These are phyloP conservation scores for Campoletis sonorensis DNA, from an alignment of 1,140 invertebrate species.

Conservation along the genomic window DNA sequence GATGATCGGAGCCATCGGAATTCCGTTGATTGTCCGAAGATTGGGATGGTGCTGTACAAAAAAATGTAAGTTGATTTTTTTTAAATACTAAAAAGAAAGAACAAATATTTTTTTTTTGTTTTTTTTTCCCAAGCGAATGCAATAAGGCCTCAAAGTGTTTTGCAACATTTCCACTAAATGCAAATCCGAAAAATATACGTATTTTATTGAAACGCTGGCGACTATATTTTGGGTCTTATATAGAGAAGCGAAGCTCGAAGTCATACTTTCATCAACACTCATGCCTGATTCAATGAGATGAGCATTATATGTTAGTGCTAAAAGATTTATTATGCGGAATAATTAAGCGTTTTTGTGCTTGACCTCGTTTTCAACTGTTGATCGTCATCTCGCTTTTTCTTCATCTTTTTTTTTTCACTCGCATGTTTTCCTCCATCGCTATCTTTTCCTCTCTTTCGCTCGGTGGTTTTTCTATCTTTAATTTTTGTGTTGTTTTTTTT, in stretches of 20 bases:
- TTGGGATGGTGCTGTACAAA: constrained; percentile 70
- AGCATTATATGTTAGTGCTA: neutral
- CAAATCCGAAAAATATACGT: neutral
- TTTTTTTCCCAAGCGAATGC: neutral
- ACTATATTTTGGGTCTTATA: neutral
- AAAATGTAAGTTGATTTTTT: constrained; percentile 46
- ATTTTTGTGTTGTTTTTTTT: too few species aligned
- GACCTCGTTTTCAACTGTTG: constrained; percentile 45
- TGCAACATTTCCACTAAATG: neutral
- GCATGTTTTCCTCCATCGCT: too few species aligned
- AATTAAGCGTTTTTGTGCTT: neutral
- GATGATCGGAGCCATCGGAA: constrained; percentile 75
- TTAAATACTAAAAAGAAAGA: constrained; percentile 13
- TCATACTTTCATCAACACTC: constrained; percentile 31
- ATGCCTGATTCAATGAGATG: constrained; percentile 12
- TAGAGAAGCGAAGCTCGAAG: neutral
- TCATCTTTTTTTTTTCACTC: too few species aligned
- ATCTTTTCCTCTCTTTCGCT: neutral
- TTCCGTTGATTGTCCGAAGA: constrained; percentile 71
- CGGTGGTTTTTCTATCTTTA: too few species aligned
- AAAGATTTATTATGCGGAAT: constrained; percentile 26
- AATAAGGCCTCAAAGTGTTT: neutral
- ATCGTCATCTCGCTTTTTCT: too few species aligned
- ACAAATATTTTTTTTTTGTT: neutral
- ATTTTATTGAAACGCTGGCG: neutral